Percentiles rank a stretch among this genome's conserved stretches.
phyloP scores from a whole-genome alignment of 2,797 vertebrate species.

The Coregonus ussuriensis region DNA sequence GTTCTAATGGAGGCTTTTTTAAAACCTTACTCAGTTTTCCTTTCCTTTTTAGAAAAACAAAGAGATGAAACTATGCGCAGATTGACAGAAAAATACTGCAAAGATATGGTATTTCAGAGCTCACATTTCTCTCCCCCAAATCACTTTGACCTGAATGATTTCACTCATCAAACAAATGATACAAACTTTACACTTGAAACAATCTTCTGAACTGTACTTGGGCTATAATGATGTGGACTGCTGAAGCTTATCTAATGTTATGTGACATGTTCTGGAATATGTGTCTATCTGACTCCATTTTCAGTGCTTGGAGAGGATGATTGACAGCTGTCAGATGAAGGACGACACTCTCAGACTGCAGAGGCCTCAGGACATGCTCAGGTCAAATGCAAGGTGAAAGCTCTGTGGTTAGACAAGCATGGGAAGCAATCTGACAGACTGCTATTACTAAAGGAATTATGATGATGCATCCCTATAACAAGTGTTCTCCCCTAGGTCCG shows the following conservation, averaged over 20 bases:
- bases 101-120: slow-evolving; percentile 4
- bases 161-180: neutral
- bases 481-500: neutral
- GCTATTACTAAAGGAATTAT: neutral
- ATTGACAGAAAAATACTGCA: slow-evolving; percentile 3
- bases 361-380: neutral
- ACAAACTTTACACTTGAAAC: neutral
- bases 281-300: neutral
- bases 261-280: neutral
- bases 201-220: neutral
- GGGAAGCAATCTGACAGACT: neutral
- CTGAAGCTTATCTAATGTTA: neutral
- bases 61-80: slow-evolving; percentile 7
- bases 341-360: neutral
- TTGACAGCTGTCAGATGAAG: slow-evolving; percentile 2
- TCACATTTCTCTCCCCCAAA: neutral
- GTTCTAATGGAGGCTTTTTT: neutral
- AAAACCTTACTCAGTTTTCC: neutral
- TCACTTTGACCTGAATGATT: neutral
- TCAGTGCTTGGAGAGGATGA: slow-evolving; percentile 23
- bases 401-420: neutral
- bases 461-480: neutral
- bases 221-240: neutral
- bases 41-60: slow-evolving; percentile 6
- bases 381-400: neutral